phyloP scores from a whole-genome alignment of 2,888 invertebrate genomes.

The Lucinisca nassula region DNA sequence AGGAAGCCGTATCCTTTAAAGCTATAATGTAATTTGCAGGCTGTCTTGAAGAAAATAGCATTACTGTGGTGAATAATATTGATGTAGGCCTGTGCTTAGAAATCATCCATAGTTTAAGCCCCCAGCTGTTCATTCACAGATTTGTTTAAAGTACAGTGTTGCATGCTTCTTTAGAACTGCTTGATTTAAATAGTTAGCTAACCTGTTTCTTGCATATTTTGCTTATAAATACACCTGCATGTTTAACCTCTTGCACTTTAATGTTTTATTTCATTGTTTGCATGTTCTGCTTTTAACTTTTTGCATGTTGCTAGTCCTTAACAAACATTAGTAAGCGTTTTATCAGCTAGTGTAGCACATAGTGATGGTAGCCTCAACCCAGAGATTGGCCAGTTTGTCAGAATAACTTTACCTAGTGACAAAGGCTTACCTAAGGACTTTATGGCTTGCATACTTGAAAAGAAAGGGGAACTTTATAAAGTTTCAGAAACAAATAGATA shows the following conservation, averaged over 20 bases:
- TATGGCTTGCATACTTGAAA: not conserved
- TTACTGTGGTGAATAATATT: constrained; percentile 3
- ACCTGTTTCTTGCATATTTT: not conserved
- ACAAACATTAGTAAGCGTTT: not conserved
- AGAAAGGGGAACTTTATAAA: not conserved
- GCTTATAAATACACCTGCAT: not conserved
- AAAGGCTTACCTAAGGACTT: not conserved
- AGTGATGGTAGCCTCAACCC: not conserved
- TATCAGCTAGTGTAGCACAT: constrained; percentile 1
- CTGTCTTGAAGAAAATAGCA: not conserved
- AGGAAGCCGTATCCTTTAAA: constrained; percentile 13
- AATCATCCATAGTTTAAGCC: not conserved
- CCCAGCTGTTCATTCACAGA: not conserved
- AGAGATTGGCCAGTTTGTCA: constrained; percentile 5
- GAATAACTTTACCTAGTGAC: not conserved
- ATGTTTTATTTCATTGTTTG: not conserved
- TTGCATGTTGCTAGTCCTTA: constrained; percentile 3
- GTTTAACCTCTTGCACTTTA: not conserved
- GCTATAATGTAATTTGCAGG: not conserved
- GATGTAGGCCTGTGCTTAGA: constrained; percentile 21
- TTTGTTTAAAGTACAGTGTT: not conserved
- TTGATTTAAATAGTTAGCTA: not conserved
- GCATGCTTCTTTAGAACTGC: constrained; percentile 19
- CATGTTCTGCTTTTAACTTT: not conserved
- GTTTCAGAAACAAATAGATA: not conserved